Evolutionary conservation across 1,140 invertebrate species (phyloP), one percentile per base, ranked within the genome.

Genomic region (Heliothis virescens): DNA sequence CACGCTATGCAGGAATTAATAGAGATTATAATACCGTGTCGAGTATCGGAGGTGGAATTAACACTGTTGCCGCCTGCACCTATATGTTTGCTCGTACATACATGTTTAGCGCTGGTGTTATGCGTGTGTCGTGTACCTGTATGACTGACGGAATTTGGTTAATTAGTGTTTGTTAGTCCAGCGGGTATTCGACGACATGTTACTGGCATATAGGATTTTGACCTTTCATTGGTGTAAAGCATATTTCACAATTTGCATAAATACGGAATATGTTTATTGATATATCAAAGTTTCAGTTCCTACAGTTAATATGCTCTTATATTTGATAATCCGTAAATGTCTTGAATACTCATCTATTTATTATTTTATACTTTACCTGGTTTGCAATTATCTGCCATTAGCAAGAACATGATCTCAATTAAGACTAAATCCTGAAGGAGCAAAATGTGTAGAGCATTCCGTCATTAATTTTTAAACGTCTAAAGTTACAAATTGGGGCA

Each of bases 111-210:
- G 26, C 15, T 47, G 52, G 47, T n/a, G 16, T 15, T 76, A 63
- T 63, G 48, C 47, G 21, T 76, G 55, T 52, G 41, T 34, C 26
- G 59, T 26, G 34, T 34, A 60, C 34, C 29, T 50, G 73, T 76
- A 79, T 77, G 63, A 50, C 12, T 65, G 53, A 63, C 13, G 55
- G 67, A 72, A 79, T 79, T 79, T 62, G 57, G 67, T 79, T 79
- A 79, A 73, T 79, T 79, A 73, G 67, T 72, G 67, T 62, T 73
- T 72, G 69, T 73, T 41, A 73, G 69, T 21, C 62, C 52, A n/a
- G 47, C 21, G 52, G 34, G 63, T 52, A 78, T 67, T 69, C 29
- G 9, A 69, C 34, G 41, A 47, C 48, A 78, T 78, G 63, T 78
- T 69, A 69, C n/a, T 60, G 15, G 21, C 55, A 13, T 59, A 16